phyloP scores from a whole-genome alignment of 2,888 invertebrate genomes.

The Noctuana brunneofusca region DNA sequence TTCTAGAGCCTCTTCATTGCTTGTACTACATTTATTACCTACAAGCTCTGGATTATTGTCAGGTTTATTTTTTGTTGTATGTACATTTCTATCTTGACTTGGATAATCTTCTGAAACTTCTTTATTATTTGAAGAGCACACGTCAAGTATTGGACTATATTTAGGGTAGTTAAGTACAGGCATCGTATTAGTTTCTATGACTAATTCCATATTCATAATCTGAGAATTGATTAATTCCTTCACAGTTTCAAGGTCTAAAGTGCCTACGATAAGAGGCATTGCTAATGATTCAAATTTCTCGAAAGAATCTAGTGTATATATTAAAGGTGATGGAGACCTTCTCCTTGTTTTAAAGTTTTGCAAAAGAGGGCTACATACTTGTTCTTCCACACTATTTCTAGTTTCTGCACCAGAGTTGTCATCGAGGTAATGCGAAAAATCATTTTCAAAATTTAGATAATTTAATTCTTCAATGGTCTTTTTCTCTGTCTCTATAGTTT shows the following conservation, averaged over 20 bases:
- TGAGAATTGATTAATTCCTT: slow-evolving; percentile 65
- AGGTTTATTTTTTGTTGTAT: neutral
- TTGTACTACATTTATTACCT: neutral
- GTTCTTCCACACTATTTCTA: neutral
- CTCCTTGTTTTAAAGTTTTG: slow-evolving; percentile 42
- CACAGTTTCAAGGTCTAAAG: slow-evolving; percentile 48
- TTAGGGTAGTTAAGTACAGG: slow-evolving; percentile 26
- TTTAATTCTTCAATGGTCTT: neutral
- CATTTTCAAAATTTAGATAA: neutral
- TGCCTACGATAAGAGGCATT: slow-evolving; percentile 52
- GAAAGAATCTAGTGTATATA: slow-evolving; percentile 60
- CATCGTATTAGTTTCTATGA: slow-evolving; percentile 47
- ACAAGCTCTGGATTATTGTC: neutral
- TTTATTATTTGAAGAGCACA: neutral
- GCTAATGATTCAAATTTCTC: slow-evolving; percentile 67
- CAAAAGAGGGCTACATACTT: slow-evolving; percentile 55
- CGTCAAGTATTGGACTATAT: neutral
- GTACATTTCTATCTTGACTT: neutral
- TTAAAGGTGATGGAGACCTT: slow-evolving; percentile 47
- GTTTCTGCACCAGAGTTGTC: neutral
- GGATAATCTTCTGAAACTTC: neutral
- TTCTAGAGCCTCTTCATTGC: neutral
- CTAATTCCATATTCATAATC: slow-evolving; percentile 48
- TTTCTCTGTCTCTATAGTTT: neutral
- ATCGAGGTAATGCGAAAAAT: neutral